Conservation (phyloP, 2,888 invertebrate genomes). For the Xylocampa areola region DNA sequence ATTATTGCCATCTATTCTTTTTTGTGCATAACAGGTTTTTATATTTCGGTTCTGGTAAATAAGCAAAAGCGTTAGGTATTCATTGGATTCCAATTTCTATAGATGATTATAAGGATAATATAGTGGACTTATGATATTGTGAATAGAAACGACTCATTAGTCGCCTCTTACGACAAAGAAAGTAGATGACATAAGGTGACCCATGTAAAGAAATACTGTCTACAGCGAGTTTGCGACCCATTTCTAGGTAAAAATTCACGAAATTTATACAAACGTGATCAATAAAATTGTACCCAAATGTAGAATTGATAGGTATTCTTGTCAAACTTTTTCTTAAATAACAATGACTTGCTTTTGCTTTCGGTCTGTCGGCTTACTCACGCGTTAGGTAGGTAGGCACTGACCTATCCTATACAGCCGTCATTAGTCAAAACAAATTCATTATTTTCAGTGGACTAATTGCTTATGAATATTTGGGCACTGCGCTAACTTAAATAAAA, state of each 20-base stretch:
- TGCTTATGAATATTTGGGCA: slow-evolving; percentile 2
- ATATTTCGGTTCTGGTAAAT: slow-evolving; percentile 3
- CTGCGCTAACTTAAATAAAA: slow-evolving; percentile 5
- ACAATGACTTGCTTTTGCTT: slow-evolving; percentile 32
- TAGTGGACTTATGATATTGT: too few species aligned
- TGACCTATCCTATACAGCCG: slow-evolving; percentile 40
- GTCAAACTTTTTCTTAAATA: slow-evolving; percentile 7
- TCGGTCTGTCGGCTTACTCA: slow-evolving; percentile 26
- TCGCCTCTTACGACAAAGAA: neutral
- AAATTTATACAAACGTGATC: neutral
- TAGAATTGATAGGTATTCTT: slow-evolving; percentile 6
- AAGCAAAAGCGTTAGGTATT: slow-evolving; percentile 8
- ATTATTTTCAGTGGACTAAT: slow-evolving; percentile 18
- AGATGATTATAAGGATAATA: too few species aligned
- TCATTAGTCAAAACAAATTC: slow-evolving; percentile 13
- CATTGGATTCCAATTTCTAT: slow-evolving; percentile 3
- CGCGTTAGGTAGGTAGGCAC: too few species aligned
- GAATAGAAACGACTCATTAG: too few species aligned
- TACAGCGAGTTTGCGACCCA: neutral
- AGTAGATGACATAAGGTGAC: neutral
- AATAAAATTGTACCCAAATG: neutral
- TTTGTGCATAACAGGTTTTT: slow-evolving; percentile 20
- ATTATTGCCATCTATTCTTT: slow-evolving; percentile 21
- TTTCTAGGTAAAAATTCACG: neutral
- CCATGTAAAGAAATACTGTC: too few species aligned